phyloP scores from a whole-genome alignment of 2,113 vertebrate species.

The Nannobrachium achirus region DNA sequence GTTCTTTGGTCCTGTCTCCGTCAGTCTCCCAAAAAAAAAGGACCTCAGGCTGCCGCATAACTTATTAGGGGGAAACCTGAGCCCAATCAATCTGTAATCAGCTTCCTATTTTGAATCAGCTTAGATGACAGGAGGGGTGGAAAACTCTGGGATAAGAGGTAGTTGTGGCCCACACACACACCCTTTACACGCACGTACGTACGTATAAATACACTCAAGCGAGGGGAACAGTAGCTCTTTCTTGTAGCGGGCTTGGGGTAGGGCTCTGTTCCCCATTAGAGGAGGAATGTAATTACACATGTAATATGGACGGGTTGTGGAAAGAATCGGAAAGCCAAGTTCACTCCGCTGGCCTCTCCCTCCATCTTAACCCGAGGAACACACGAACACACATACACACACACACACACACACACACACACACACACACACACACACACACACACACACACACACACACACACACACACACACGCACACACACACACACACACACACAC shows the following conservation, averaged over 20 bases:
- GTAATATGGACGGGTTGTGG: slow-evolving; percentile 56
- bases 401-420: slow-evolving; percentile 11
- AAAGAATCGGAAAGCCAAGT: slow-evolving; percentile 61
- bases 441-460: slow-evolving; percentile 53
- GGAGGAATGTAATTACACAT: slow-evolving; percentile 74
- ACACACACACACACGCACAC: slow-evolving; percentile 15
- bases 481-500: slow-evolving; percentile 27
- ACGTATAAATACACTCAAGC: slow-evolving; percentile 23
- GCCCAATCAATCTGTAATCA: slow-evolving; percentile 74
- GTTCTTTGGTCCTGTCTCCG: slow-evolving; percentile 34
- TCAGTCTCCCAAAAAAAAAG: slow-evolving; percentile 51
- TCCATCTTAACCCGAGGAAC: slow-evolving; percentile 33
- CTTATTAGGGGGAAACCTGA: slow-evolving; percentile 54
- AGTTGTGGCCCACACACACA: slow-evolving; percentile 39
- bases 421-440: slow-evolving; percentile 50
- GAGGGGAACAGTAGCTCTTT: slow-evolving; percentile 75
- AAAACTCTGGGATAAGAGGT: slow-evolving; percentile 60
- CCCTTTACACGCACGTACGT: slow-evolving; percentile 1
- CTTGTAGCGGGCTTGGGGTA: slow-evolving; percentile 43
- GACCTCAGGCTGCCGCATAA: slow-evolving; percentile 39
- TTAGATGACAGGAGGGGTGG: slow-evolving; percentile 63
- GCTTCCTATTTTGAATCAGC: slow-evolving; percentile 65
- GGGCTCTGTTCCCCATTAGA: slow-evolving; percentile 74
- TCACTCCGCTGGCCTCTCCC: slow-evolving; percentile 37
- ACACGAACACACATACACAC: slow-evolving; percentile 17